Percentiles rank a stretch among this genome's conserved stretches.
Evolutionary conservation across 2,113 vertebrate genomes (phyloP).

Genomic region (Proteles cristata): DNA sequence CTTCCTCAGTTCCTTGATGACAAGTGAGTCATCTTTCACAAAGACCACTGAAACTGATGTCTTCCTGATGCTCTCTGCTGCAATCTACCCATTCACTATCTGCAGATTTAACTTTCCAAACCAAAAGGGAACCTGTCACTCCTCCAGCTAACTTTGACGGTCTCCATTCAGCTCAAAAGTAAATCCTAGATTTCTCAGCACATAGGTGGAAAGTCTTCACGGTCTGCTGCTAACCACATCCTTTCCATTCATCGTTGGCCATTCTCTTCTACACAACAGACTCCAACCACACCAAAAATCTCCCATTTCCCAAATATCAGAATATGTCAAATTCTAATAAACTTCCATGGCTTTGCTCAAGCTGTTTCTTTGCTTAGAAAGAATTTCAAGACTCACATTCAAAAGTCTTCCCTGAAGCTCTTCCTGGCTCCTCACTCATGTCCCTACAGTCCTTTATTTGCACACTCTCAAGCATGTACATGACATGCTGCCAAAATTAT

Average conservation of each 20-base stretch:
- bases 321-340: background rate
- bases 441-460: background rate
- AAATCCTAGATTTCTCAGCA: background rate
- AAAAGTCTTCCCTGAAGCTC: background rate
- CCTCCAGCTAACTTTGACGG: background rate
- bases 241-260: background rate
- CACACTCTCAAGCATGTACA: background rate
- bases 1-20: background rate
- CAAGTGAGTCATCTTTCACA: background rate
- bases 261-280: background rate
- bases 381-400: background rate
- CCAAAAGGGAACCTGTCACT: background rate
- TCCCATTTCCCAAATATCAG: background rate
- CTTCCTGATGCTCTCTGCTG: background rate
- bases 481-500: accelerated
- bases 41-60: background rate
- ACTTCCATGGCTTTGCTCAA: background rate
- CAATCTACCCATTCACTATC: background rate
- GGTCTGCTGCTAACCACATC: accelerated
- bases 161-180: background rate
- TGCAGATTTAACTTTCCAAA: background rate
- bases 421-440: accelerated
- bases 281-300: background rate
- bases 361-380: background rate
- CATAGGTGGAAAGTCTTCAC: background rate